Percentiles rank a stretch among this genome's conserved stretches.
These are phyloP conservation scores for Cyphomyrus plagiostoma DNA, from an alignment of 2,113 vertebrate genomes.

Conservation along the genomic window DNA sequence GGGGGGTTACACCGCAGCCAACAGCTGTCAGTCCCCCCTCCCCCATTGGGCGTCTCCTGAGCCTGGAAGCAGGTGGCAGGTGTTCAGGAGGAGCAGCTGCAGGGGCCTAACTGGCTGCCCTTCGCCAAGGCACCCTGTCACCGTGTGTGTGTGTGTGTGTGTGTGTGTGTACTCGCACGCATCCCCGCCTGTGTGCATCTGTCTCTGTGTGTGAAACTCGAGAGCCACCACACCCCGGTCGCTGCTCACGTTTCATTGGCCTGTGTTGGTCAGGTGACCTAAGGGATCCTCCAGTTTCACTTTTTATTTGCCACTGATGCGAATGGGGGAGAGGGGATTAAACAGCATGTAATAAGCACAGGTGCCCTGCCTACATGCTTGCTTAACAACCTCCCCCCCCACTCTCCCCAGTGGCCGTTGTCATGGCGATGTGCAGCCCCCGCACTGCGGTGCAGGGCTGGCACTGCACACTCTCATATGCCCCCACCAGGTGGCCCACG, in stretches of 20 bases:
- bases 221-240: not conserved
- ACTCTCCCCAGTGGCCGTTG: conserved; percentile 49
- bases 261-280: not conserved
- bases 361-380: conserved; percentile 57
- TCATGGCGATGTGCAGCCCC: conserved; percentile 57
- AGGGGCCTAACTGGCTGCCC: not conserved
- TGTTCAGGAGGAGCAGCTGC: not conserved
- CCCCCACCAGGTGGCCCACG: conserved; percentile 65
- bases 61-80: not conserved
- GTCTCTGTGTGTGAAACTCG: not conserved
- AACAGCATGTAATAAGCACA: conserved; percentile 42
- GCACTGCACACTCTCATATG: conserved; percentile 16
- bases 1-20: not conserved
- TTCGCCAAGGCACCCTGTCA: not conserved
- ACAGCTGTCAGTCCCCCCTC: not conserved
- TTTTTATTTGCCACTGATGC: conserved; percentile 9
- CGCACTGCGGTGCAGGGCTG: conserved; percentile 31
- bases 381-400: conserved; percentile 49
- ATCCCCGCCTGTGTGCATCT: not conserved
- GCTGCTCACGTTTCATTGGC: not conserved
- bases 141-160: not conserved
- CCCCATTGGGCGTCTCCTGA: too few relatives aligned
- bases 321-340: not conserved
- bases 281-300: not conserved
- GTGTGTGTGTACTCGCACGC: not conserved